phyloP scores from a whole-genome alignment of 1,140 invertebrate species.

The Caenorhabditis elegans region DNA sequence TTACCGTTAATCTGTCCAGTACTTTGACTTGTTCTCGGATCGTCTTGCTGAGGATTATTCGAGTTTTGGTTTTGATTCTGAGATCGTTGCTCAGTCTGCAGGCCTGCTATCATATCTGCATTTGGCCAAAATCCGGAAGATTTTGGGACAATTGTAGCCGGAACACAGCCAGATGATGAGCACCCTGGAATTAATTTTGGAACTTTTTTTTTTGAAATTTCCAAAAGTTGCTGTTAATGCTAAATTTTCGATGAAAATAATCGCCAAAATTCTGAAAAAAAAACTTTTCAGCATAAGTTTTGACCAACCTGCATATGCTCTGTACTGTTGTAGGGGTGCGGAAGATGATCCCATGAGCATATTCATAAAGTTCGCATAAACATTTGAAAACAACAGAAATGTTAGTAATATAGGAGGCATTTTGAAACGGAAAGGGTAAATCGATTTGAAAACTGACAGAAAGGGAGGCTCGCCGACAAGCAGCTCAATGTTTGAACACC shows the following conservation, averaged over 20 bases:
- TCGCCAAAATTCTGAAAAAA: neutral
- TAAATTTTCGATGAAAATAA: neutral
- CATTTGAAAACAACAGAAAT: neutral
- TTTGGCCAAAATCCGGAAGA: neutral
- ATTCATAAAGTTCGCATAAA: neutral
- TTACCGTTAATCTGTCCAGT: too few species aligned
- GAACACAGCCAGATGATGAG: neutral
- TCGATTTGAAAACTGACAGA: slow-evolving; percentile 1
- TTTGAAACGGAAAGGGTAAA: neutral
- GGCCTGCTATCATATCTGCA: neutral
- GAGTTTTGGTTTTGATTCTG: neutral
- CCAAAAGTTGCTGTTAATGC: too few species aligned
- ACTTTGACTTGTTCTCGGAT: neutral
- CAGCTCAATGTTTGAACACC: slow-evolving; percentile 1
- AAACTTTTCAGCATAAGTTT: neutral
- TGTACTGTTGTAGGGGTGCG: neutral
- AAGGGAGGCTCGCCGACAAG: too few species aligned
- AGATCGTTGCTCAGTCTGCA: neutral
- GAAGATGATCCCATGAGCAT: neutral
- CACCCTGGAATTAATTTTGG: neutral
- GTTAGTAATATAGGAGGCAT: neutral
- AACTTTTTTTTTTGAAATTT: too few species aligned
- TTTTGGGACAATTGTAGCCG: neutral
- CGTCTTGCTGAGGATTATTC: neutral
- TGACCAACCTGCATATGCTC: neutral